A percentile compares a stretch with the other conserved stretches of the same genome.
phyloP scores from a whole-genome alignment of 2,113 vertebrate genomes.

The Cairina moschata region DNA sequence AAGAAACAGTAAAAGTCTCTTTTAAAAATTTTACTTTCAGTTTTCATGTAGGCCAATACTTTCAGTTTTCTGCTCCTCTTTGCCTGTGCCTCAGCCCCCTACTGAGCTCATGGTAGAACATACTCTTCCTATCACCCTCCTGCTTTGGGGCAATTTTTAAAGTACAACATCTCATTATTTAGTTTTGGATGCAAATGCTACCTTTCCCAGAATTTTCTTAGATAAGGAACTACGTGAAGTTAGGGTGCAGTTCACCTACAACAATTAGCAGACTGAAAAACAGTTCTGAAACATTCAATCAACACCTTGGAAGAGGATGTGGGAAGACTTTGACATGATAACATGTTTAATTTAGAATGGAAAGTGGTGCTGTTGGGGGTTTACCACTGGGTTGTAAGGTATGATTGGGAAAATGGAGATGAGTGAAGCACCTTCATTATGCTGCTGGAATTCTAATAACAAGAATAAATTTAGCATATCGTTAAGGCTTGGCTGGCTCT shows the following conservation, averaged over 20 bases:
- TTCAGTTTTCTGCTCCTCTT: neutral
- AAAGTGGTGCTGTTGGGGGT: neutral
- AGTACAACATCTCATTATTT: neutral
- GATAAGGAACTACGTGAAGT: neutral
- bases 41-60: neutral
- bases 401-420: neutral
- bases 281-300: neutral
- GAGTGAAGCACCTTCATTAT: neutral
- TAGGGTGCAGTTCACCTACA: neutral
- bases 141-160: neutral
- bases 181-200: neutral
- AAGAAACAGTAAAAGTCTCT: neutral
- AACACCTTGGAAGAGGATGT: neutral
- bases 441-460: neutral
- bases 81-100: neutral
- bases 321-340: neutral
- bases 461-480: conserved; percentile 48
- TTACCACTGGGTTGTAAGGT: neutral
- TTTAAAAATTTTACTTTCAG: neutral
- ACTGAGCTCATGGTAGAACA: neutral
- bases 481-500: neutral
- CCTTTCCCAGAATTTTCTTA: neutral
- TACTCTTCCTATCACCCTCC: neutral
- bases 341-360: neutral
- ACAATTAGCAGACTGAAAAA: neutral